Evolutionary conservation across 2,797 vertebrate species (phyloP).

Genomic region (Vipera ursinii): DNA sequence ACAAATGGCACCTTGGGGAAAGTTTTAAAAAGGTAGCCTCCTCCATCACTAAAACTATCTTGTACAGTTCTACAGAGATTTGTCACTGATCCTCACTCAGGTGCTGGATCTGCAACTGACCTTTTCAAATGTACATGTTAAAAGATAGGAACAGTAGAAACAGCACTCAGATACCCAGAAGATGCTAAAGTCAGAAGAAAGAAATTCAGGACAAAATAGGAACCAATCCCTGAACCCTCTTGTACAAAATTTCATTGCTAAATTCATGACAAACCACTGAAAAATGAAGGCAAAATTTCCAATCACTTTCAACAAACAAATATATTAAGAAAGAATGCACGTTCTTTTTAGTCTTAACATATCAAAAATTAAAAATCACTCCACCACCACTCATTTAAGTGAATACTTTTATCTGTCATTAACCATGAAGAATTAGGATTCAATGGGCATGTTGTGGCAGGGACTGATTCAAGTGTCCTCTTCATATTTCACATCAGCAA

Average conservation of each 20-base stretch:
- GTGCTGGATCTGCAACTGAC: not conserved
- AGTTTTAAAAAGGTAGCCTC: not conserved
- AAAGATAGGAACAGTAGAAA: not conserved
- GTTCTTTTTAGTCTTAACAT: not conserved
- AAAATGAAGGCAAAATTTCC: not conserved
- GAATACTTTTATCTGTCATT: not conserved
- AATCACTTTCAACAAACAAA: not conserved
- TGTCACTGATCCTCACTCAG: not conserved
- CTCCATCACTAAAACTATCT: not conserved
- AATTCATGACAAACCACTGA: not conserved
- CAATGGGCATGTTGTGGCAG: not conserved
- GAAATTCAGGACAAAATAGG: not conserved
- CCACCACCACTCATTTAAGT: not conserved
- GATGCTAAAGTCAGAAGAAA: not conserved
- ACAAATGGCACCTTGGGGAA: slow-evolving; percentile 1
- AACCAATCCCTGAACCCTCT: not conserved
- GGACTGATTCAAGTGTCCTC: not conserved
- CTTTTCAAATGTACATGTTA: not conserved
- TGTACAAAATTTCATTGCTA: not conserved
- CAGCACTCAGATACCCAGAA: not conserved
- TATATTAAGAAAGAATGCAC: not conserved
- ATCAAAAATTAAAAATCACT: not conserved
- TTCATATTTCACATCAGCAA: not conserved
- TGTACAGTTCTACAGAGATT: not conserved
- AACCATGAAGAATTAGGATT: not conserved